Base-by-base conservation (phyloP, 2,888 invertebrate genomes). In the Argyresthia goedartella region DNA sequence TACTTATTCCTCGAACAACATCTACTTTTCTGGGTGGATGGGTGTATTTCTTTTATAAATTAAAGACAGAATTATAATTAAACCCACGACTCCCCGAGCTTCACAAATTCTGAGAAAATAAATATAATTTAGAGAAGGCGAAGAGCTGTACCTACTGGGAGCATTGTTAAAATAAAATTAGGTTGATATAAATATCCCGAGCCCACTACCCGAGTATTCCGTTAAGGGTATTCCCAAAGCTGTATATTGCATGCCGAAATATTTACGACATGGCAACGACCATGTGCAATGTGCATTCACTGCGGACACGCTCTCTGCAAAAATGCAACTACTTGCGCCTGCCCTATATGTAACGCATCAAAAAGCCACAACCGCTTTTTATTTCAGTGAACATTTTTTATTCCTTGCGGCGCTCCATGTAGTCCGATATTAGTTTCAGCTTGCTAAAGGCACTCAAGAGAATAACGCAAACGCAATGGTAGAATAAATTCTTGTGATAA, bases 191-290 rank as follows among this genome's bases (percentile, higher is more conserved):
- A 77, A 80, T 76, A 75, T 73, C 66, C 72, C 62, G 68, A 66
- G 71, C 69, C 74, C 80, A 81, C 79, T 78, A 76, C 77, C 76
- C 72, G 70, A 72, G 76, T 79, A 78, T 78, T 78, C 74, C 77
- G 81, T 81, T 81, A 84, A 84, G 82, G 81, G 81, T 79, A 82
- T 80, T 81, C 76, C 75, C 76, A 76, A 76, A 75, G 80, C 80
- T 71, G 81, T 84, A 82, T 82, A 85, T 85, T 82, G 80, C 75
- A 77, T 79, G 69, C 68, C 72, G 76, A 80, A 79, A 82, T 82
- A 81, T 84, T 85, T 85, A 85, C 81, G 84, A 82, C 77, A 77
- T 81, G 78, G 81, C 80, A 77, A 69, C 74, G 73, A 50, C 41
- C 13, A 36, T 46, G 50, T 16, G 39, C 49, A 33, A 69, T 76